A percentile compares a stretch with the other conserved stretches of the same genome.
Conservation (phyloP, 1,140 invertebrate genomes). For the Neodiprion lecontei region DNA sequence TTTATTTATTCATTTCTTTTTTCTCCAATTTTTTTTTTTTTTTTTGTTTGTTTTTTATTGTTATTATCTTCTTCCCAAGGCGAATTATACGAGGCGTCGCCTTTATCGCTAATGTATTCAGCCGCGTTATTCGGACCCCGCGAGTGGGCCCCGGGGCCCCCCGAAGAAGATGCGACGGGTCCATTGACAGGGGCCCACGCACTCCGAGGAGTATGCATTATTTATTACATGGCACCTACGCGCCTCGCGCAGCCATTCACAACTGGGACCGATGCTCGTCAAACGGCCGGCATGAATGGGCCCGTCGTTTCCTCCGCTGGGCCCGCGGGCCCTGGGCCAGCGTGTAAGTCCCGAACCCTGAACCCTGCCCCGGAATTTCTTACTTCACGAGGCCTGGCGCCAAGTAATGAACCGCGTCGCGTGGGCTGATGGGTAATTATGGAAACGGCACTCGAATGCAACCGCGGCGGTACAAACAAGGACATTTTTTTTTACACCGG, state of each 20-base stretch:
- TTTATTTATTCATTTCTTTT: no score
- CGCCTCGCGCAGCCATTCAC: conserved; percentile 31
- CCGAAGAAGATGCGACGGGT: conserved; percentile 16
- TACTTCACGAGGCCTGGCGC: conserved; percentile 12
- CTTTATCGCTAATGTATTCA: background rate
- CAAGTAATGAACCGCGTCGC: conserved; percentile 17
- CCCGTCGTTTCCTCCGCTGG: no score
- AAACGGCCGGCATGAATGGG: conserved; percentile 39
- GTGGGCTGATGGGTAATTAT: conserved; percentile 32
- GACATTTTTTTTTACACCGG: no score
- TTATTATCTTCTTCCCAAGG: conserved; percentile 17
- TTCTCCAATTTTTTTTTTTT: no score
- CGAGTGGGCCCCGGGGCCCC: no score
- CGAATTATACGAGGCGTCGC: conserved; percentile 16
- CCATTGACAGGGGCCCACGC: conserved; percentile 41
- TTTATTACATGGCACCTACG: conserved; percentile 37
- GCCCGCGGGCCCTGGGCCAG: no score
- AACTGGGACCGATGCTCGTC: conserved; percentile 34
- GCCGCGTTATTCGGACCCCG: background rate
- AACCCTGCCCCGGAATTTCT: no score
- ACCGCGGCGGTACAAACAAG: background rate
- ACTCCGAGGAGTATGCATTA: conserved; percentile 27
- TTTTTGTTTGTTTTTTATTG: background rate
- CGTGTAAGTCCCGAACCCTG: no score
- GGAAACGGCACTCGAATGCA: conserved; percentile 12